phyloP scores from a whole-genome alignment of 2,797 vertebrate species.

The Smutsia gigantea region DNA sequence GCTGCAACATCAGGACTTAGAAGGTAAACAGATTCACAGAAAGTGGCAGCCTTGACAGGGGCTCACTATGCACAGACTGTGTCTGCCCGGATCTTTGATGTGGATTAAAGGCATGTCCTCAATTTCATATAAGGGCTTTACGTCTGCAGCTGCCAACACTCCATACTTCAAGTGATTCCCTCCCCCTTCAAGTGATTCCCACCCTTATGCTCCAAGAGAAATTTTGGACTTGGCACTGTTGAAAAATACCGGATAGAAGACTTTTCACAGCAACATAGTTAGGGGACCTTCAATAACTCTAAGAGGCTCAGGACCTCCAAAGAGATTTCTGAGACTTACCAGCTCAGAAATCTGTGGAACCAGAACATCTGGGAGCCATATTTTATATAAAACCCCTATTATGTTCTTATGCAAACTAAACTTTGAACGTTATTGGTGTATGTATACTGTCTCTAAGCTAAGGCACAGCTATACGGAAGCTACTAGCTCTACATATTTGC shows the following conservation, averaged over 20 bases:
- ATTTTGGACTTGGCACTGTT: not conserved
- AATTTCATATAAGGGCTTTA: not conserved
- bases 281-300: not conserved
- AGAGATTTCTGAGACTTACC: not conserved
- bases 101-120: not conserved
- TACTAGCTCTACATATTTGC: not conserved
- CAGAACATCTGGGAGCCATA: not conserved
- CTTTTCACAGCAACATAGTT: not conserved
- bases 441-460: not conserved
- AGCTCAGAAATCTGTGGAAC: not conserved
- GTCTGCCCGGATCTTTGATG: not conserved
- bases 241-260: not conserved
- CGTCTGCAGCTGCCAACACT: not conserved
- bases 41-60: too few species aligned
- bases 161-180: not conserved
- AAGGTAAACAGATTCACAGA: not conserved
- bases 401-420: not conserved
- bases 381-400: not conserved
- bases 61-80: not conserved
- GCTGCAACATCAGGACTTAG: not conserved
- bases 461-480: not conserved
- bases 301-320: not conserved
- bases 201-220: not conserved
- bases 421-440: not conserved
- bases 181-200: not conserved